Percentiles rank a stretch among this genome's conserved stretches.
phyloP scores from a whole-genome alignment of 2,113 vertebrate species.

The Crotalus horridus region DNA sequence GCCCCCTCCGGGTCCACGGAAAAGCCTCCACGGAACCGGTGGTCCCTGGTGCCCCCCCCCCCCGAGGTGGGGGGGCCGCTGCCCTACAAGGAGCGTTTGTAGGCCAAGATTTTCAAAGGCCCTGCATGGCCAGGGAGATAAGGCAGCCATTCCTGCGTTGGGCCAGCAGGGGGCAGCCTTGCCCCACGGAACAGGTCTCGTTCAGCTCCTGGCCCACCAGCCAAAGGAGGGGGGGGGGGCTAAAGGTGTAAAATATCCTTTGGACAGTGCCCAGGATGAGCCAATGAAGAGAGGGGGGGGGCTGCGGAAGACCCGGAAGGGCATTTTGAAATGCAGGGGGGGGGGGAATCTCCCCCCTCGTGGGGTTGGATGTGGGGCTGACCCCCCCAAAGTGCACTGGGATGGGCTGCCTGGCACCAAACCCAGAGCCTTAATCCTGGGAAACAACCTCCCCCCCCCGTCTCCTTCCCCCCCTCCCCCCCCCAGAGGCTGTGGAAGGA shows the following conservation, averaged over 20 bases:
- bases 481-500: not conserved
- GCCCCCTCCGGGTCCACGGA: no score
- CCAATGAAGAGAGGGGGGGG: not conserved
- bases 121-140: rapidly evolving
- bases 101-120: not conserved
- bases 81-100: no score
- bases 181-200: not conserved
- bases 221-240: no score
- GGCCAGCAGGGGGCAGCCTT: constrained; percentile 50
- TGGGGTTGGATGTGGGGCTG: not conserved
- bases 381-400: no score
- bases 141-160: not conserved
- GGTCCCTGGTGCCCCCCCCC: no score
- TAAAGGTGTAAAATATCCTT: rapidly evolving
- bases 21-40: no score
- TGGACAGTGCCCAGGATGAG: not conserved
- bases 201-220: not conserved
- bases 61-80: no score
- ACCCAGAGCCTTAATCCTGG: not conserved
- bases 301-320: not conserved
- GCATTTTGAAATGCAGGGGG: not conserved
- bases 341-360: not conserved
- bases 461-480: not conserved
- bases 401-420: not conserved
- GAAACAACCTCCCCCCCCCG: rapidly evolving